Percentiles rank a stretch among this genome's conserved stretches.
phyloP scores from a whole-genome alignment of 2,888 invertebrate genomes.

The Cryptops parisi region DNA sequence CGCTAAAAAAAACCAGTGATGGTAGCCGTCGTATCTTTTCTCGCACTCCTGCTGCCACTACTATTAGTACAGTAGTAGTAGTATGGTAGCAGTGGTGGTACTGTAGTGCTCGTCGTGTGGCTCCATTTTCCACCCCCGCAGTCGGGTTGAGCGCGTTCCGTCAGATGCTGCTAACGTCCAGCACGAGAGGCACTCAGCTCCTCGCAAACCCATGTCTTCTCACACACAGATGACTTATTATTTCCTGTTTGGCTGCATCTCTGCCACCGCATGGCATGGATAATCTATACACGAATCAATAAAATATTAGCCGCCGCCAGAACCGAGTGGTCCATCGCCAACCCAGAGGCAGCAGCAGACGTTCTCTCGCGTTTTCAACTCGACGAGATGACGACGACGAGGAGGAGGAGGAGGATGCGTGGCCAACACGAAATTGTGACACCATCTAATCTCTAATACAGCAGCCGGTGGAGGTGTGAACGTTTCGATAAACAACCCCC shows the following conservation, averaged over 20 bases:
- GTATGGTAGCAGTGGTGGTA: no score
- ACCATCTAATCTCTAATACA: no score
- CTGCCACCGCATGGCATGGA: conserved; percentile 4
- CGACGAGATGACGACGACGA: not conserved
- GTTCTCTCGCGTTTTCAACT: no score
- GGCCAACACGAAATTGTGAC: not conserved
- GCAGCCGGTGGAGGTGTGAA: no score
- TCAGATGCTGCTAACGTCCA: not conserved
- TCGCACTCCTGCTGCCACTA: no score
- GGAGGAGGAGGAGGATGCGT: not conserved
- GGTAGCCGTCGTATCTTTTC: no score
- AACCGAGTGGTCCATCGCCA: not conserved
- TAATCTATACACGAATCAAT: conserved; percentile 10
- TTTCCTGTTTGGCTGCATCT: conserved; percentile 6
- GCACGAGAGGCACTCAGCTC: not conserved
- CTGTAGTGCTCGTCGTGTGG: no score
- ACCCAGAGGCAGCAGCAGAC: no score
- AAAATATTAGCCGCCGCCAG: conserved; percentile 7
- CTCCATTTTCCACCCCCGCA: no score
- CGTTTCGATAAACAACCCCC: no score
- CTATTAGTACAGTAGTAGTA: no score
- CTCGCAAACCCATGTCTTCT: not conserved
- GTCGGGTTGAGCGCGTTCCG: not conserved
- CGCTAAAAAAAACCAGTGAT: no score
- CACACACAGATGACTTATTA: conserved; percentile 8